These are phyloP conservation scores for Anagyrus pseudococci DNA, from an alignment of 2,888 invertebrate genomes.

Conservation along the genomic window DNA sequence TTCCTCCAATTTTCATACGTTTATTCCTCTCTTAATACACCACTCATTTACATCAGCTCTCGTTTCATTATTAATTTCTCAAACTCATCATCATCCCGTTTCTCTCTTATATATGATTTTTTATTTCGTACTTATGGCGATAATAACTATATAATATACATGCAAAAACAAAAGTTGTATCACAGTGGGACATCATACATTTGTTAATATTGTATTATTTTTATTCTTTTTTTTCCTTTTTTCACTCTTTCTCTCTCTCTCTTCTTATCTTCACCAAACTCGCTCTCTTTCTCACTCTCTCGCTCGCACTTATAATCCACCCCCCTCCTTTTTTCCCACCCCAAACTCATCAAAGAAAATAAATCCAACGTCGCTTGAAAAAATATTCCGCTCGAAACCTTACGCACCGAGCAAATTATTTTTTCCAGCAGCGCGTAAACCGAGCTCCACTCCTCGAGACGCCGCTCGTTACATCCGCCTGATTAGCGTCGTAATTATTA, in stretches of 20 bases:
- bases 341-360: too few relatives aligned
- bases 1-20: background rate
- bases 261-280: background rate
- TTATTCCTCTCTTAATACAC: background rate
- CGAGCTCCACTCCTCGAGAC: conserved; percentile 10
- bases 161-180: conserved; percentile 61
- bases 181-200: conserved; percentile 62
- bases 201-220: conserved; percentile 52
- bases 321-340: too few relatives aligned
- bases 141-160: conserved; percentile 58
- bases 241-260: conserved; percentile 17
- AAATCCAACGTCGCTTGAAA: background rate
- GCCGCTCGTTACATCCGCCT: background rate
- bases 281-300: background rate
- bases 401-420: background rate
- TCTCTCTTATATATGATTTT: conserved; percentile 41
- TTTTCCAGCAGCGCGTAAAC: conserved; percentile 3
- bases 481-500: too few relatives aligned
- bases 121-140: conserved; percentile 55
- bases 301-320: too few relatives aligned
- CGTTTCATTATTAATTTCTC: background rate
- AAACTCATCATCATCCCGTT: background rate
- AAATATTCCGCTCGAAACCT: background rate
- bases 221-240: conserved; percentile 26
- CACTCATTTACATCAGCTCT: background rate